Evolutionary conservation across 1,140 invertebrate species (phyloP).

Genomic region (Nebria ingens): DNA sequence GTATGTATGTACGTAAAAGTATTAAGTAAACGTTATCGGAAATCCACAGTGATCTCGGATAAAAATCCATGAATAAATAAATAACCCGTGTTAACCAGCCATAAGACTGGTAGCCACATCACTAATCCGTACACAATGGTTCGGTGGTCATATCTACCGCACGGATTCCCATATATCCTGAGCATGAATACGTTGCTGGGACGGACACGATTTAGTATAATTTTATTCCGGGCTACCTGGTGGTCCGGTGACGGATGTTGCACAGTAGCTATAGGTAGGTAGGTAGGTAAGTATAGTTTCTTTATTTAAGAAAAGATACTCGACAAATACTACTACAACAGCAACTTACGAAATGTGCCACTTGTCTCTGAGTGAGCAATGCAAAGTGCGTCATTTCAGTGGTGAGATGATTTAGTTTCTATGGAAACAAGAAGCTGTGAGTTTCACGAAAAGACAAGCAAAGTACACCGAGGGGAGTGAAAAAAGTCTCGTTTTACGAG

Average conservation of each 20-base stretch:
- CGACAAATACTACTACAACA: too few relatives aligned
- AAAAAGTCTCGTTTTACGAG: conserved; percentile 19
- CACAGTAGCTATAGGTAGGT: background rate
- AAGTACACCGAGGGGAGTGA: conserved; percentile 4
- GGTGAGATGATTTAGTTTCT: conserved; percentile 22
- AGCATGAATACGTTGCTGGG: background rate
- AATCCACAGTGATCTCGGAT: background rate
- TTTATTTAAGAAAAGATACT: too few relatives aligned
- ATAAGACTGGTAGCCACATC: conserved; percentile 6
- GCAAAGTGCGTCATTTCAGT: too few relatives aligned
- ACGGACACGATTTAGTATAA: conserved; percentile 33
- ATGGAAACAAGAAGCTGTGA: conserved; percentile 24
- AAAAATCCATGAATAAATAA: conserved; percentile 6
- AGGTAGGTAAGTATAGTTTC: too few relatives aligned
- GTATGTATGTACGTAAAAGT: background rate
- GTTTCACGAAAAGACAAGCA: conserved; percentile 21
- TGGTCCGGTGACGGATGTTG: conserved; percentile 29
- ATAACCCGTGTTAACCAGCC: conserved; percentile 4
- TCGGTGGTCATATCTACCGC: background rate
- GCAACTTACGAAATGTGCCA: too few relatives aligned
- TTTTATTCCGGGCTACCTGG: conserved; percentile 31
- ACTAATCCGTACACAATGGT: background rate
- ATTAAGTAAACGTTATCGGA: background rate
- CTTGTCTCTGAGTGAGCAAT: too few relatives aligned
- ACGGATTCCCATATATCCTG: background rate